A percentile compares a stretch with the other conserved stretches of the same genome.
These are phyloP conservation scores for Chascanopsetta lugubris DNA, from an alignment of 2,113 vertebrate genomes.

Conservation along the genomic window DNA sequence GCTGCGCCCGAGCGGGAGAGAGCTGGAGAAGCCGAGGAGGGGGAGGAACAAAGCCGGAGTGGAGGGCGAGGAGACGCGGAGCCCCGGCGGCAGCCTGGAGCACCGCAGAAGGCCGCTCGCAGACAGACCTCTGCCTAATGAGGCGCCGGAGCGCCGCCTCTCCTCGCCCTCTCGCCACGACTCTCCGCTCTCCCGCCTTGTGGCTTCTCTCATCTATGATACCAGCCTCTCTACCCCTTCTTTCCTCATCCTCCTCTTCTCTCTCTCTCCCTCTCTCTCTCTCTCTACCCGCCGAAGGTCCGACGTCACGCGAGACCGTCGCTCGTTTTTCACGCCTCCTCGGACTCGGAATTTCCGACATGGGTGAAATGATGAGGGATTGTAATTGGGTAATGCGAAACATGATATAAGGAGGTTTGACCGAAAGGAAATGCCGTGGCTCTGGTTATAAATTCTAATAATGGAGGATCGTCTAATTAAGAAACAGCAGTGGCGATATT, in stretches of 20 bases:
- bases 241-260: background rate
- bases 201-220: constrained; percentile 55
- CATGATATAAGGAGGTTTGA: constrained; percentile 31
- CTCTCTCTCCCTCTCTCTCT: background rate
- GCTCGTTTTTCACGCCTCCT: constrained; percentile 57
- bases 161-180: constrained; percentile 48
- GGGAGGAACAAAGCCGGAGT: constrained; percentile 57
- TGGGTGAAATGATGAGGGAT: constrained; percentile 65
- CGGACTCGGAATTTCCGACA: constrained; percentile 41
- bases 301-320: constrained; percentile 15
- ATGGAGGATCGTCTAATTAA: constrained; percentile 46
- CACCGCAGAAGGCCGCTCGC: constrained; percentile 49
- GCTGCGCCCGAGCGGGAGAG: constrained; percentile 28
- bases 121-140: constrained; percentile 65
- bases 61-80: constrained; percentile 27
- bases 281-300: constrained; percentile 31
- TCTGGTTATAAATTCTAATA: constrained; percentile 65
- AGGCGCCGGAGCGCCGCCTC: constrained; percentile 57
- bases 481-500: constrained; percentile 55
- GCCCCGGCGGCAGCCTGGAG: constrained; percentile 48
- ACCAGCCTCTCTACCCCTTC: constrained; percentile 29
- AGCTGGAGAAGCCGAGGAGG: constrained; percentile 33
- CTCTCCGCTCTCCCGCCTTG: constrained; percentile 42
- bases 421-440: constrained; percentile 28
- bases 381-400: constrained; percentile 57